These are phyloP conservation scores for Gasteruption jaculator DNA, from an alignment of 2,888 invertebrate species.

Conservation along the genomic window DNA sequence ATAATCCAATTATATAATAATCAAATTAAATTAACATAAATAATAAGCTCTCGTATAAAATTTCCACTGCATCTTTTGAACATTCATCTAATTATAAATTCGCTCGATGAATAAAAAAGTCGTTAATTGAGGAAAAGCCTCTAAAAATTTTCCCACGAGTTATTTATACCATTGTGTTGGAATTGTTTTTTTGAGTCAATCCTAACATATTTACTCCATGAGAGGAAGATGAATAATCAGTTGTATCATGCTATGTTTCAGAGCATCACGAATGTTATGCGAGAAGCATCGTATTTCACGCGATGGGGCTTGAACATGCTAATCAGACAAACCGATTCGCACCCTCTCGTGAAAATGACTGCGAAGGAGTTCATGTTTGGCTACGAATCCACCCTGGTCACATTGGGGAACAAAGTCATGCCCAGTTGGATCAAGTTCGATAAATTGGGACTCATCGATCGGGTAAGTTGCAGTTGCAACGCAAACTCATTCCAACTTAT, in stretches of 20 bases:
- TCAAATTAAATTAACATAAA: no score
- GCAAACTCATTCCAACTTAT: no score
- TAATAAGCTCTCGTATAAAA: no score
- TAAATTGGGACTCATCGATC: slow-evolving; percentile 81
- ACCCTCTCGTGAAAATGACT: slow-evolving; percentile 74
- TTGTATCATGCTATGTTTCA: no score
- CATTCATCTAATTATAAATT: no score
- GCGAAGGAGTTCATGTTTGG: slow-evolving; percentile 89
- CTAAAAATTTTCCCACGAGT: background rate
- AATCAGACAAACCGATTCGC: slow-evolving; percentile 63
- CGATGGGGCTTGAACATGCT: slow-evolving; percentile 68
- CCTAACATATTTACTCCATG: slow-evolving; percentile 38
- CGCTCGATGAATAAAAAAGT: background rate
- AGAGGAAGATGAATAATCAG: no score
- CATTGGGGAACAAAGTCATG: slow-evolving; percentile 76
- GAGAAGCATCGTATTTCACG: slow-evolving; percentile 62
- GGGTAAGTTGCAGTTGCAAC: no score
- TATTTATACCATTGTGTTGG: slow-evolving; percentile 1
- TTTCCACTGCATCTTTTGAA: no score
- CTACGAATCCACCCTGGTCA: slow-evolving; percentile 75
- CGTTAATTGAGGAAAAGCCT: background rate
- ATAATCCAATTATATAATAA: no score
- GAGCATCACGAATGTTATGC: slow-evolving; percentile 78
- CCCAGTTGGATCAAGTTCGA: slow-evolving; percentile 84
- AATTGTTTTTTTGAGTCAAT: slow-evolving; percentile 2